These are phyloP conservation scores for Ochotona curzoniae DNA, from an alignment of 2,113 vertebrate species.

Conservation along the genomic window DNA sequence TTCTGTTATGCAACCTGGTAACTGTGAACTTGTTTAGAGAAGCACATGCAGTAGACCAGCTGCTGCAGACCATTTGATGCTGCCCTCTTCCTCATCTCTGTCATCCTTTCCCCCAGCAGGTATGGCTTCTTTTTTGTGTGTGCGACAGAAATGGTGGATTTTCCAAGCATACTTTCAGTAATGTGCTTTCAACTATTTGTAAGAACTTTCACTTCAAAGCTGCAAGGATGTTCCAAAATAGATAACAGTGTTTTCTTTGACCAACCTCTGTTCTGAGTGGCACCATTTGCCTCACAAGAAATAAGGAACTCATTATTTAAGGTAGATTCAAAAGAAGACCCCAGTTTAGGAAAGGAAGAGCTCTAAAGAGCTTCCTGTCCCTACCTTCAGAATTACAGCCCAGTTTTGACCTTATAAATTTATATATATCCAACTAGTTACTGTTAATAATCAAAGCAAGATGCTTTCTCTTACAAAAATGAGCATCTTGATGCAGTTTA, in stretches of 20 bases:
- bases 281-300: not conserved
- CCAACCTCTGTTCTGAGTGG: not conserved
- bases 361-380: not conserved
- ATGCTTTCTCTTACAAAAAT: not conserved
- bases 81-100: not conserved
- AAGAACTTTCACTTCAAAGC: constrained; percentile 5
- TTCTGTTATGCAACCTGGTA: not conserved
- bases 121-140: not conserved
- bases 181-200: not conserved
- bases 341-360: not conserved
- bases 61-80: not conserved
- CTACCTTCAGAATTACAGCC: not conserved
- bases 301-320: not conserved
- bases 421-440: not conserved
- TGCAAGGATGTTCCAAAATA: not conserved
- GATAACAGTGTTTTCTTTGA: not conserved
- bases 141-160: not conserved
- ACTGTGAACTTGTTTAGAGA: not conserved
- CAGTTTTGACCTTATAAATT: constrained; percentile 6
- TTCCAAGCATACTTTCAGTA: constrained; percentile 8
- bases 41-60: not conserved
- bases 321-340: not conserved
- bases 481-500: not conserved
- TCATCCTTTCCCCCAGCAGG: not conserved
- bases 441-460: not conserved